Evolutionary conservation across 2,888 invertebrate species (phyloP), one percentile per base, ranked within the genome.

Genomic region (Scaeva pyrastri): DNA sequence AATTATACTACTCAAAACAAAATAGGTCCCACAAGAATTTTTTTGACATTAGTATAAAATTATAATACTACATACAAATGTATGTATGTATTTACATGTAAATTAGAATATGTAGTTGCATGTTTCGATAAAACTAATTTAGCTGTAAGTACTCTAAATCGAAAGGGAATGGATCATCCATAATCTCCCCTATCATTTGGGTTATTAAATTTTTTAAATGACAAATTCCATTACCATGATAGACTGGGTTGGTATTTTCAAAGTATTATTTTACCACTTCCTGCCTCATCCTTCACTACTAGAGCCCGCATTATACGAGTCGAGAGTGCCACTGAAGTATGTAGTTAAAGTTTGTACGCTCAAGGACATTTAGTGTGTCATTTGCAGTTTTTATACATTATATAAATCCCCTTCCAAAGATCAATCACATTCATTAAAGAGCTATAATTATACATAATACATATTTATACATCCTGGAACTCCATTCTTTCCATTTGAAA

Each of bases 141-240:
- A 39, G 12, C 11, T 39, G 11, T 11, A 10, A 39, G 14, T 41
- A 41, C n/a, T n/a, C n/a, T 41, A 5, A 12, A 4, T 41, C 5
- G 5, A n/a, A n/a, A 43, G 3, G 11, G 39, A 39, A 10, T n/a
- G 45, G 52, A 62, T n/a, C n/a, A n/a, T n/a, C n/a, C n/a, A 41
- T 62, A 60, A 62, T 39, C 31, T 36, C 11, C 26, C 23, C 41
- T 41, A 48, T 60, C 74, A 79, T 62, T 68, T 36, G 70, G 60
- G 66, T 89, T 89, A 89, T 89, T 89, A 89, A 89, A 89, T 89
- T 88, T 88, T 89, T 88, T 82, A 88, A 88, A n/a, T n/a, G n/a
- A n/a, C n/a, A n/a, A n/a, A 89, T 89, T 89, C 89, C 89, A 89
- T 89, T 88, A 89, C 75, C 64, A 56, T 73, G 12, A 56, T 21